These are phyloP conservation scores for Crocuta crocuta DNA, from an alignment of 2,113 vertebrate species.

Conservation along the genomic window DNA sequence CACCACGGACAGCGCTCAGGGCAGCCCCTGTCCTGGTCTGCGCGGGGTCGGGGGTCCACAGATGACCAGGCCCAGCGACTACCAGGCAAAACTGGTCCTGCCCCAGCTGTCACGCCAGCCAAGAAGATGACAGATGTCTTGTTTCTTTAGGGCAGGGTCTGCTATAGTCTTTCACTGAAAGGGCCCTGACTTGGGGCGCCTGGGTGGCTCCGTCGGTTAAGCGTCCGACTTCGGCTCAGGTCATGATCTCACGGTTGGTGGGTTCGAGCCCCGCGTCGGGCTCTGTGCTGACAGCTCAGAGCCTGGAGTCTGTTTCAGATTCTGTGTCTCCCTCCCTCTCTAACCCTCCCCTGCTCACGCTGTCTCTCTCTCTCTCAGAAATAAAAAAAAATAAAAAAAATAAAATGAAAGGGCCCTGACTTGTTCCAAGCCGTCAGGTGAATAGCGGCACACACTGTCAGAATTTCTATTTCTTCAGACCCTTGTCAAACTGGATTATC, in stretches of 20 bases:
- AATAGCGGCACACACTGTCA: fast-evolving
- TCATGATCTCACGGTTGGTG: too few species aligned
- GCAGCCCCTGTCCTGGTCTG: fast-evolving
- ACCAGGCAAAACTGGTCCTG: fast-evolving
- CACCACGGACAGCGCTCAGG: not conserved
- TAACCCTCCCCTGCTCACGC: too few species aligned
- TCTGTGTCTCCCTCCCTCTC: too few species aligned
- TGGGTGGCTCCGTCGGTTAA: too few species aligned
- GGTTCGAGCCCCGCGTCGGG: too few species aligned
- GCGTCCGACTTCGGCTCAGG: too few species aligned
- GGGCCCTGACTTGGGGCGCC: not conserved
- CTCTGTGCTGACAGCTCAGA: too few species aligned
- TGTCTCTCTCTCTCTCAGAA: too few species aligned
- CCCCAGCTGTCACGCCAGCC: fast-evolving
- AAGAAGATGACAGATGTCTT: fast-evolving
- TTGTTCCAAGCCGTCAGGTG: too few species aligned
- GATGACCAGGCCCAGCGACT: fast-evolving
- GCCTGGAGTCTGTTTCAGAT: too few species aligned
- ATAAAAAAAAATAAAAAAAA: too few species aligned
- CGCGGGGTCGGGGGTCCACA: fast-evolving
- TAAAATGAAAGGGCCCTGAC: not conserved
- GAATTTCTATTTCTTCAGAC: fast-evolving
- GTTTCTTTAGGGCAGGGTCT: not conserved
- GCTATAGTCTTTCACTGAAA: not conserved
- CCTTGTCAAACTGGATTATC: not conserved